Evolutionary conservation across 2,888 invertebrate genomes (phyloP), one percentile per base, ranked within the genome.

Genomic region (Latheticus oryzae): DNA sequence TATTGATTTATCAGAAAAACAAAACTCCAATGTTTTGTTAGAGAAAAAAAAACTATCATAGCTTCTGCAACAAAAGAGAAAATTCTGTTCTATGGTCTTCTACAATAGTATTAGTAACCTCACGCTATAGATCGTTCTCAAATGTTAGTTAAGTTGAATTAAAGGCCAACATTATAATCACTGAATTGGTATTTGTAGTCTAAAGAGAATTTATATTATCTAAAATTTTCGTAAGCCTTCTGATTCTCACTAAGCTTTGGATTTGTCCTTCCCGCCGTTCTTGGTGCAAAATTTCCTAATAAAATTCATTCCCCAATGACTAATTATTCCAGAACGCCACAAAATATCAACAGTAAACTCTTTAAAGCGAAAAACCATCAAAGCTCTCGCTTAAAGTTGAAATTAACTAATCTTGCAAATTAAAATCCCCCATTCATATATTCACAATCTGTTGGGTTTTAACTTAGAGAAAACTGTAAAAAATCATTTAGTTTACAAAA

Each of bases 101-200:
- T n/a, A n/a, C n/a, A n/a, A n/a, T n/a, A n/a, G n/a, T n/a, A n/a
- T n/a, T n/a, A n/a, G n/a, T n/a, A n/a, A n/a, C n/a, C n/a, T n/a
- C n/a, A n/a, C n/a, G 12, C 15, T 45, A 45, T 45, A 11, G 30
- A 45, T 45, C 30, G 11, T 32, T 19, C 30, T 12, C 7, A 3
- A 7, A 30, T 21, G 28, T 28, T 45, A 45, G 42, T 19, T 30
- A 17, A 45, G 8, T 28, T 42, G 26, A 23, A 42, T 42, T 42
- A 42, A 45, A 45, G 11, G 33, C 12, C 21, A 32, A 15, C 48
- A 19, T 48, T 48, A 48, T 35, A 48, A 35, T 26, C 48, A 48
- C 35, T 35, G 26, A 48, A 48, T 48, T 35, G 35, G 48, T 48
- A 48, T 48, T 48, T 48, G 35, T 48, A 48, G 35, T 26, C 35